Conservation (phyloP, 1,140 invertebrate species). For the Caenorhabditis remanei region DNA sequence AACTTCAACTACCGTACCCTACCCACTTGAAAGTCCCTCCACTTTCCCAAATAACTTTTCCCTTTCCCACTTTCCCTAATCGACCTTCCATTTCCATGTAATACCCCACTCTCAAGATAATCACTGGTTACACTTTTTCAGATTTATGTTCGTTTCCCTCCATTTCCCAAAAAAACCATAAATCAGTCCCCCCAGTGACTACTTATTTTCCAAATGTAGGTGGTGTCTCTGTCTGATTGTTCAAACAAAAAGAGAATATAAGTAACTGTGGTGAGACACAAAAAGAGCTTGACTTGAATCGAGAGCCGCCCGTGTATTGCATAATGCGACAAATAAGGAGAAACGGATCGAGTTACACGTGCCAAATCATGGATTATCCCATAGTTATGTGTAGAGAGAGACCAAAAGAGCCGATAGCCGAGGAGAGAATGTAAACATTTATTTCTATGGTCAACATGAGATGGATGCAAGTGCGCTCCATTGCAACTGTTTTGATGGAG, state of each 20-base stretch:
- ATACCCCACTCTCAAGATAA: background rate
- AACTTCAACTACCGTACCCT: no score
- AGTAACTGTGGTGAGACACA: background rate
- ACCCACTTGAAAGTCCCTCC: no score
- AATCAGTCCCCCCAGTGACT: background rate
- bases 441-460: background rate
- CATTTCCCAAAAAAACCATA: background rate
- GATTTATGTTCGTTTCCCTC: constrained; percentile 23
- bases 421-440: constrained; percentile 18
- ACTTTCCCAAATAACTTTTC: background rate
- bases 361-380: background rate
- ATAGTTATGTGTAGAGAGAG: background rate
- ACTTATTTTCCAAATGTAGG: no score
- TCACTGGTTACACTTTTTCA: constrained; percentile 15
- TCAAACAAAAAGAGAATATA: background rate
- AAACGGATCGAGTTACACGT: constrained; percentile 28
- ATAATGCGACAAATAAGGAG: constrained; percentile 22
- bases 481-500: no score
- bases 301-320: constrained; percentile 19
- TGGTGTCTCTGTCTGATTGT: background rate
- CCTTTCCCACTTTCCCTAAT: background rate
- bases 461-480: background rate
- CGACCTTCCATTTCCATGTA: constrained; percentile 4
- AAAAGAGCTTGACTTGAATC: no score
- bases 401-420: background rate